Evolutionary conservation across 2,797 vertebrate species (phyloP), one percentile per base, ranked within the genome.

Genomic region (Cossypha polioptera): DNA sequence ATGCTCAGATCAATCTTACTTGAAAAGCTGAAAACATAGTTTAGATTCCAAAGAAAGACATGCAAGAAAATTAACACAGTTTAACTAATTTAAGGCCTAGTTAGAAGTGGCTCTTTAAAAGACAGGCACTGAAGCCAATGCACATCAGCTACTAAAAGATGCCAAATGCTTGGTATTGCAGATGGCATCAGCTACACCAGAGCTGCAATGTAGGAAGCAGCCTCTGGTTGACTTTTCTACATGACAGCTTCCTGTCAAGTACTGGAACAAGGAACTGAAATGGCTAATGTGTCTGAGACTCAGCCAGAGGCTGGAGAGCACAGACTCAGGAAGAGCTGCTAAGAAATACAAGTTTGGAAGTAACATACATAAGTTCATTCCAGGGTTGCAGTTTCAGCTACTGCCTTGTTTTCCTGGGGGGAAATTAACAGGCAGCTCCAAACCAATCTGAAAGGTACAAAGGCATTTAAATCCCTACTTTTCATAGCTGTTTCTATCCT

Each of bases 51-150:
- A 79, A 92, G 66, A 78, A 87, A 79, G 57, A 81, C 88, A 75
- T 33, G 10, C 40, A 76, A 85, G 51, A 84, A 86, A 88, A 92
- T 43, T 10, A 80, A 77, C 35, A 50, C 0, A 71, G 48, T 87
- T 82, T 42, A 55, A 73, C 72, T 79, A 88, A 77, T 92, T 90
- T 92, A 95, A 97, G 94, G 92, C 92, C 88, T 89, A 90, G 83
- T 7, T 85, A 86, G 77, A 94, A 92, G 53, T 28, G 81, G 51
- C 55, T 81, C 43, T 88, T 88, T 75, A 72, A 87, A 88, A 85
- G 57, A 76, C 67, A 91, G 90, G 88, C 90, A 84, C 77, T 28
- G 62, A 20, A 95, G 66, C 71, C 82, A 76, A 61, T 16, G 25
- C 53, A 57, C 58, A 82, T 43, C 59, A 79, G 54, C 57, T 80